Evolutionary conservation across 2,113 vertebrate genomes (phyloP).

Genomic region (Tachycineta bicolor): DNA sequence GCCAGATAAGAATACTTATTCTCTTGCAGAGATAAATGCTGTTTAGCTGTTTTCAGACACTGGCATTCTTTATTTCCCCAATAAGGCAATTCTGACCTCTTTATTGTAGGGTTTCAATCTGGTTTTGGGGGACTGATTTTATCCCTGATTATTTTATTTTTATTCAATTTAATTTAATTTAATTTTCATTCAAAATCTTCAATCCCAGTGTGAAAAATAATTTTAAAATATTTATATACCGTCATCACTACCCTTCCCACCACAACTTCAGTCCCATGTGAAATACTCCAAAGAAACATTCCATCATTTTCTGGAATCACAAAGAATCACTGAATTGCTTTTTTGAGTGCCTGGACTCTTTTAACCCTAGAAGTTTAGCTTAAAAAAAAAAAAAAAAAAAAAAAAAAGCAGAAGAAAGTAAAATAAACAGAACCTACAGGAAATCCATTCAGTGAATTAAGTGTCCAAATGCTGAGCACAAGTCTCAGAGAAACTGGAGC

Average conservation of each 20-base stretch:
- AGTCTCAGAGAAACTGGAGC: background rate
- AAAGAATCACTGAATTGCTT: background rate
- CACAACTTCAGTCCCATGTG: background rate
- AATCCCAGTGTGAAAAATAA: background rate
- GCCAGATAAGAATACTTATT: background rate
- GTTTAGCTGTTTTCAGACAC: background rate
- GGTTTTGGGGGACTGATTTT: background rate
- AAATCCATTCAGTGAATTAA: background rate
- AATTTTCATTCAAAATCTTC: background rate
- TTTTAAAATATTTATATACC: background rate
- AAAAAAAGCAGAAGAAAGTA: background rate
- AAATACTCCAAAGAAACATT: background rate
- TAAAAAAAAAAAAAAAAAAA: background rate
- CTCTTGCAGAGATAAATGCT: background rate
- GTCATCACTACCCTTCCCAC: accelerated
- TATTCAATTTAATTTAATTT: too few relatives aligned
- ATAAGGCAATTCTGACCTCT: background rate
- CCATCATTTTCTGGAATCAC: background rate
- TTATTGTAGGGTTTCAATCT: background rate
- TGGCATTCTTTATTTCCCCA: background rate
- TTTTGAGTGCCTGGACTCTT: background rate
- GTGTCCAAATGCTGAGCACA: background rate
- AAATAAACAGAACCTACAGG: background rate
- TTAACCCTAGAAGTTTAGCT: background rate
- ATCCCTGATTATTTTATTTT: background rate